Conservation (phyloP, 2,113 vertebrate genomes). For the Sciurus niger region DNA sequence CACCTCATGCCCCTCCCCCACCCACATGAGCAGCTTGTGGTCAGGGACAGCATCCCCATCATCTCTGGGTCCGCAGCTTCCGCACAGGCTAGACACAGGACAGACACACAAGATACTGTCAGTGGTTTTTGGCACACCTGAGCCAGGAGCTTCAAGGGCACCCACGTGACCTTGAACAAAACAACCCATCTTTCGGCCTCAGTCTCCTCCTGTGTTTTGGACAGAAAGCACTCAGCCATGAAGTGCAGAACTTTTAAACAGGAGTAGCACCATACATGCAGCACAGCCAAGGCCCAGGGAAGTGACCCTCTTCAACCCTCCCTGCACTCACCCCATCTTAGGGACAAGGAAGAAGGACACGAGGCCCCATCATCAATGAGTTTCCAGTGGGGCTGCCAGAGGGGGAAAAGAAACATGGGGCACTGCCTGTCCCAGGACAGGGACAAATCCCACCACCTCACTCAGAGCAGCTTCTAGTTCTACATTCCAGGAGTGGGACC, state of each 20-base stretch:
- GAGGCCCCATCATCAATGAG: not conserved
- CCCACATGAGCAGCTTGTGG: not conserved
- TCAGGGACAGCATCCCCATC: too few relatives aligned
- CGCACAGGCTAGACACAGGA: too few relatives aligned
- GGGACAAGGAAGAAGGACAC: not conserved
- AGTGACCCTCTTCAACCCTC: accelerated
- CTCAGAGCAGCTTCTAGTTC: not conserved
- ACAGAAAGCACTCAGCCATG: not conserved
- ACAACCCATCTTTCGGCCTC: not conserved
- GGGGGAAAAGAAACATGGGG: not conserved
- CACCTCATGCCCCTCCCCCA: not conserved
- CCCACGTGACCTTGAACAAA: not conserved
- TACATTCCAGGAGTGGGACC: too few relatives aligned
- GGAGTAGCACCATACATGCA: too few relatives aligned
- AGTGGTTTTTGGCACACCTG: not conserved
- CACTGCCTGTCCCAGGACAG: not conserved
- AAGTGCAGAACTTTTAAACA: too few relatives aligned
- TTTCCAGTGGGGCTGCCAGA: too few relatives aligned
- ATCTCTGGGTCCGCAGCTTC: not conserved
- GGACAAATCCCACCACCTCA: not conserved
- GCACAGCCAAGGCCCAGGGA: accelerated
- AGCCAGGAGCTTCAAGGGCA: not conserved
- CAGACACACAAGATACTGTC: too few relatives aligned
- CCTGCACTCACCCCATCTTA: not conserved
- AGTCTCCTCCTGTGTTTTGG: not conserved